A percentile compares a stretch with the other conserved stretches of the same genome.
phyloP scores from a whole-genome alignment of 2,888 invertebrate genomes.

The Macrosiphum euphorbiae region DNA sequence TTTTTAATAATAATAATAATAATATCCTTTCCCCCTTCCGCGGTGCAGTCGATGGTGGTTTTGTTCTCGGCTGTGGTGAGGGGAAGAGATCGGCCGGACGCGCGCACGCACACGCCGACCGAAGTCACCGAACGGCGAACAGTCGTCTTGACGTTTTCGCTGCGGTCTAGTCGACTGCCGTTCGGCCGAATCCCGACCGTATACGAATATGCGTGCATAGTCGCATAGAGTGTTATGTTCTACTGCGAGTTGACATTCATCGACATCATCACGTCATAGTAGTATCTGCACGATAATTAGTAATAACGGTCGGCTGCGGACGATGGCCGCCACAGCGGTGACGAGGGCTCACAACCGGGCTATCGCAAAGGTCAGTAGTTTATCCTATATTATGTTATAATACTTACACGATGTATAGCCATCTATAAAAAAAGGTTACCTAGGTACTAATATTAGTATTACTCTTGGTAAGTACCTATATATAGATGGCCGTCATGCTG shows the following conservation, averaged over 20 bases:
- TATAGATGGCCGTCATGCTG: too few species aligned
- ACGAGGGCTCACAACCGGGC: constrained; percentile 43
- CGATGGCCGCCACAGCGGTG: constrained; percentile 24
- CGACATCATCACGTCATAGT: not conserved
- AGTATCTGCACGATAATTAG: not conserved
- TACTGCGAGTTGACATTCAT: not conserved
- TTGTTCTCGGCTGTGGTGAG: not conserved
- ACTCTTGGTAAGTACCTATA: too few species aligned
- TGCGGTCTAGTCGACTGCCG: not conserved
- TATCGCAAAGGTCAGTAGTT: constrained; percentile 31
- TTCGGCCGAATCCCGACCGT: not conserved
- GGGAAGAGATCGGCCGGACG: not conserved
- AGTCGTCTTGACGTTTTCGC: not conserved
- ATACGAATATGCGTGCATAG: not conserved
- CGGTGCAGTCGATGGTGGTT: not conserved
- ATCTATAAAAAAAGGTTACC: too few species aligned
- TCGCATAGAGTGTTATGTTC: not conserved
- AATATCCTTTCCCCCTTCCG: not conserved
- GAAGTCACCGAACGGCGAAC: constrained; percentile 17
- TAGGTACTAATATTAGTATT: too few species aligned
- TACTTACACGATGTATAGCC: not conserved
- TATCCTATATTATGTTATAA: not conserved
- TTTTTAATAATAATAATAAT: not conserved
- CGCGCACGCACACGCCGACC: not conserved
- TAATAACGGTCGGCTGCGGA: not conserved